These are phyloP conservation scores for Tridacna gigas DNA, from an alignment of 2,888 invertebrate genomes.

Conservation along the genomic window DNA sequence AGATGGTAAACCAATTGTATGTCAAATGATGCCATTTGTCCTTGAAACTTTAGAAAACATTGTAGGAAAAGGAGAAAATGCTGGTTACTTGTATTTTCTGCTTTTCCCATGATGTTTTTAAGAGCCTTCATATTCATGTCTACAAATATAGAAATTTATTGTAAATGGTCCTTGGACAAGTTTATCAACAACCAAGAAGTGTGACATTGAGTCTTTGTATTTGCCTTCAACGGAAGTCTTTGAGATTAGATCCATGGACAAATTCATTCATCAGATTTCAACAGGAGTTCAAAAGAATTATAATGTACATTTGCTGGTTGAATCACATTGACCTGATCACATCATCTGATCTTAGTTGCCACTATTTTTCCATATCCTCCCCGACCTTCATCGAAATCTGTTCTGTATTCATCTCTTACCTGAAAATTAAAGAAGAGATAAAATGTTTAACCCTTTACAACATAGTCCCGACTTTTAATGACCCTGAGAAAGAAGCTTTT, in stretches of 20 bases:
- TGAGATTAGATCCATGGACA: neutral
- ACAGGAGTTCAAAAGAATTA: neutral
- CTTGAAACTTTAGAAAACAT: neutral
- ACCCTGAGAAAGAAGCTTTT: too few relatives aligned
- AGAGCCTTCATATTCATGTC: neutral
- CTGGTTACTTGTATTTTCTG: neutral
- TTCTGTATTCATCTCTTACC: constrained; percentile 99
- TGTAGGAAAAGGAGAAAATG: neutral
- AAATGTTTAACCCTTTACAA: neutral
- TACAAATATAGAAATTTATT: too few relatives aligned
- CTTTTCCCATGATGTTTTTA: neutral
- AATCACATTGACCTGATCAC: neutral
- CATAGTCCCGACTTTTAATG: too few relatives aligned
- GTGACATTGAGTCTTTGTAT: too few relatives aligned
- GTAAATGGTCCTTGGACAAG: too few relatives aligned
- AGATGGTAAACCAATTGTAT: too few relatives aligned
- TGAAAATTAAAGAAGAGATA: constrained; percentile 83
- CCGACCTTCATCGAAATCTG: constrained; percentile 97
- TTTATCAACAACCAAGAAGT: too few relatives aligned
- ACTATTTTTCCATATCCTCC: constrained; percentile 99
- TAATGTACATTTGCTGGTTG: neutral
- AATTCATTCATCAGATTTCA: neutral
- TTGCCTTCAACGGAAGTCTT: neutral
- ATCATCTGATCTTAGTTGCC: constrained; percentile 66
- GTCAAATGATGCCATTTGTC: too few relatives aligned